A percentile compares a stretch with the other conserved stretches of the same genome.
phyloP scores from a whole-genome alignment of 2,113 vertebrate genomes.

The Hydrolagus affinis region DNA sequence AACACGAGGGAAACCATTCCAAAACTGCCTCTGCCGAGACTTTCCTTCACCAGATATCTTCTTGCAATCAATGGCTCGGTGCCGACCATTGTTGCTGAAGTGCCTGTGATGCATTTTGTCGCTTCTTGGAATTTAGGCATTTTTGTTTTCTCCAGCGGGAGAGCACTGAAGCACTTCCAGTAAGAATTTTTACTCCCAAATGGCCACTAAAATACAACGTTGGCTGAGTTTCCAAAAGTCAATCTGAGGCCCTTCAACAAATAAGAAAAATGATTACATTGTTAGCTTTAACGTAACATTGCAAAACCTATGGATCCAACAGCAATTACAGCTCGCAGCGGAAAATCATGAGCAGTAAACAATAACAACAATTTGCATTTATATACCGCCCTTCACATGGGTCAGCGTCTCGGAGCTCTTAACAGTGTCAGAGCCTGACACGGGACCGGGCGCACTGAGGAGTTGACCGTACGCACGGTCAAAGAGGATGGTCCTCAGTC shows the following conservation, averaged over 20 bases:
- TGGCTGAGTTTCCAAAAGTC: no score
- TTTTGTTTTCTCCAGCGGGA: conserved; percentile 30
- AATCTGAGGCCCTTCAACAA: no score
- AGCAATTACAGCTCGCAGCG: neutral
- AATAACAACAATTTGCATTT: no score
- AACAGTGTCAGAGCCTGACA: no score
- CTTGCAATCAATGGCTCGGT: conserved; percentile 52
- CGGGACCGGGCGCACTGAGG: no score
- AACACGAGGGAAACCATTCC: conserved; percentile 68
- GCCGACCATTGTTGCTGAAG: conserved; percentile 38
- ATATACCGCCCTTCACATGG: no score
- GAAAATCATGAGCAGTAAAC: neutral
- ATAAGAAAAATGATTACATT: neutral
- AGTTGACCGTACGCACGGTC: no score
- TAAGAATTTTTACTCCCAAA: neutral
- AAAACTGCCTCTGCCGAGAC: conserved; percentile 72
- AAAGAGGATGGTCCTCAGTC: no score
- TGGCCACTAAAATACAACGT: no score
- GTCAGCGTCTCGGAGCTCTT: no score
- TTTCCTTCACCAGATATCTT: conserved; percentile 57
- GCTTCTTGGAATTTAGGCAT: conserved; percentile 71
- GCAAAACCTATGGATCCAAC: neutral
- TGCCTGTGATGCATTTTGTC: conserved; percentile 36
- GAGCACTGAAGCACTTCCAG: neutral
- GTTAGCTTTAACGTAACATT: neutral